A percentile compares a stretch with the other conserved stretches of the same genome.
phyloP scores from a whole-genome alignment of 1,140 invertebrate species.

The Saccostrea glomerata region DNA sequence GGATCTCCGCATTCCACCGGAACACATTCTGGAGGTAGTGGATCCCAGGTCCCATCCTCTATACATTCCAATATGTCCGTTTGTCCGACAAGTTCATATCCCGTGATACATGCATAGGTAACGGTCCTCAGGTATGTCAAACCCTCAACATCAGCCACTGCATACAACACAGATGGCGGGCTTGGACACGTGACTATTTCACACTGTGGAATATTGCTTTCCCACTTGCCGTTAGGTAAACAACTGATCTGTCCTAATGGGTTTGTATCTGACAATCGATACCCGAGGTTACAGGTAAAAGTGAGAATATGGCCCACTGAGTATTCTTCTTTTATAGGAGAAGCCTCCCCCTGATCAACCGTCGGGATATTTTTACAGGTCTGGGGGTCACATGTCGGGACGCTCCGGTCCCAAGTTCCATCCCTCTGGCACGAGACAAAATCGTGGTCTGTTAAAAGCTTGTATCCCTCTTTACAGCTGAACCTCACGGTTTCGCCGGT shows the following conservation, averaged over 20 bases:
- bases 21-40: conserved; percentile 81
- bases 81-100: conserved; percentile 86
- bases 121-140: conserved; percentile 76
- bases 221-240: conserved; percentile 69
- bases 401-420: conserved; percentile 70
- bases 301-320: conserved; percentile 67
- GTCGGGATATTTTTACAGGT: conserved; percentile 69
- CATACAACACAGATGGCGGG: conserved; percentile 64
- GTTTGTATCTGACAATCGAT: conserved; percentile 60
- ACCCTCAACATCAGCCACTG: conserved; percentile 71
- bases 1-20: conserved; percentile 78
- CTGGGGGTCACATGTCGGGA: conserved; percentile 74
- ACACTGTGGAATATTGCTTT: conserved; percentile 65
- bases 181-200: conserved; percentile 62
- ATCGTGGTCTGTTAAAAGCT: conserved; percentile 63
- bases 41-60: conserved; percentile 94
- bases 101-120: conserved; percentile 89
- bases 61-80: conserved; percentile 85
- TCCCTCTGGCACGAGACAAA: conserved; percentile 68
- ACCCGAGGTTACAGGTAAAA: conserved; percentile 74
- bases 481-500: conserved; percentile 60
- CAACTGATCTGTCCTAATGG: conserved; percentile 62
- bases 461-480: conserved; percentile 62
- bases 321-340: conserved; percentile 55
- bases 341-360: conserved; percentile 63